Evolutionary conservation across 2,797 vertebrate species (phyloP), one percentile per base, ranked within the genome.

Genomic region (Eulemur albifrons): DNA sequence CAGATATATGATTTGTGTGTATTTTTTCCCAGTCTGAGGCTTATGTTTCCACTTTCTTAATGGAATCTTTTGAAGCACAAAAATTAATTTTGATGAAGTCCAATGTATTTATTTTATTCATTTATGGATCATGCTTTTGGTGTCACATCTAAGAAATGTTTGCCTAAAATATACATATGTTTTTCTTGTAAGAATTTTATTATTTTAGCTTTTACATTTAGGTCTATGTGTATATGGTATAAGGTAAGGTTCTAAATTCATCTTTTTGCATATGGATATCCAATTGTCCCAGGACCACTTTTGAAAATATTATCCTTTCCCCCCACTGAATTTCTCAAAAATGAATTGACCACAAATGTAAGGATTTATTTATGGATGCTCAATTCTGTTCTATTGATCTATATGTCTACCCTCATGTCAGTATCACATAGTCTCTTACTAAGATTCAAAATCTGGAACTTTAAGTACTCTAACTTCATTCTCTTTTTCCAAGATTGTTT

Each of bases 401-500:
- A 0, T 7, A 20, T 23, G 38, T 38, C 23, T 6, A 3, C 6
- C 48, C 40, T 48, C 21, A 8, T 3, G 7, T n/a, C 50, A 8
- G 4, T 1, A 3, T 9, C 70, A 48, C 0, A 9, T 2, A 75
- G 32, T 50, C 59, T 38, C 59, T 7, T 17, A 23, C 27, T 8
- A 25, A 72, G 52, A 81, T 38, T 38, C 17, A 75, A 57, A 61
- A 43, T 30, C 81, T 50, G 75, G 23, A 65, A 23, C 21, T 9
- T 52, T n/a, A 85, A 25, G 45, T 43, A 5, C 32, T 80, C 76
- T 69, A 61, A 65, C 23, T 76, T 57, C 1, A 1, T 57, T 93
- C 52, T 75, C 84, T 52, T 85, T 80, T 90, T 35, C 82, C 48
- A 91, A 85, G 75, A 40, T 18, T 57, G 35, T n/a, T 90, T 84